A percentile compares a stretch with the other conserved stretches of the same genome.
These are phyloP conservation scores for Aspidoscelis tigris DNA, from an alignment of 2,113 vertebrate species.

Conservation along the genomic window DNA sequence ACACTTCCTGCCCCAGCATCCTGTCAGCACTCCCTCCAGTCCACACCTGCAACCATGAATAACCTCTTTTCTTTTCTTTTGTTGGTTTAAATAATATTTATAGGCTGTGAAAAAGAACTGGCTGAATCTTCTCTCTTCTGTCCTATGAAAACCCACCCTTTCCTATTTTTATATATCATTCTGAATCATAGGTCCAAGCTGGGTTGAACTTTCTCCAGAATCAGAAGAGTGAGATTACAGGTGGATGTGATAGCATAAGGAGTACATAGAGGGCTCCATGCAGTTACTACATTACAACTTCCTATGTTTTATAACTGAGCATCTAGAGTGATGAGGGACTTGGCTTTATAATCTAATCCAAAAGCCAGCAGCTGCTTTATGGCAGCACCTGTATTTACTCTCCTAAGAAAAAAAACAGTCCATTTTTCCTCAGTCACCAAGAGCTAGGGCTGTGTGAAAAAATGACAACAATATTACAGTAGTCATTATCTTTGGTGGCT, in stretches of 20 bases:
- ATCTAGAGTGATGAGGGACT: neutral
- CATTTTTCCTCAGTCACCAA: neutral
- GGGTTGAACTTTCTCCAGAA: conserved; percentile 15
- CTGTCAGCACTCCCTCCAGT: neutral
- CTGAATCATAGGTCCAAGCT: conserved; percentile 7
- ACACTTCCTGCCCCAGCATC: neutral
- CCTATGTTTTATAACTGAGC: neutral
- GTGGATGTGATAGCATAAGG: neutral
- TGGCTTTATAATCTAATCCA: neutral
- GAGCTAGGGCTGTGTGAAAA: neutral
- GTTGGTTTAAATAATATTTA: accelerated
- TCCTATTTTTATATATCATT: neutral
- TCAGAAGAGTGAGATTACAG: conserved; percentile 3
- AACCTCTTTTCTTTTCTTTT: conserved; percentile 1
- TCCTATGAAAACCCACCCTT: neutral
- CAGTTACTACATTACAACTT: neutral
- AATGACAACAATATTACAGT: neutral
- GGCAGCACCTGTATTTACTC: accelerated
- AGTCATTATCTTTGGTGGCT: neutral
- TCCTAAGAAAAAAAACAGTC: neutral
- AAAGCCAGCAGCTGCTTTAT: neutral
- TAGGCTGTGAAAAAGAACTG: neutral
- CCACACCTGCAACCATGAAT: neutral
- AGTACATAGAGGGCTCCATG: accelerated
- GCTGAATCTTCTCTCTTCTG: neutral